Conservation (phyloP, 2,113 vertebrate genomes). For the Microtus richardsoni region DNA sequence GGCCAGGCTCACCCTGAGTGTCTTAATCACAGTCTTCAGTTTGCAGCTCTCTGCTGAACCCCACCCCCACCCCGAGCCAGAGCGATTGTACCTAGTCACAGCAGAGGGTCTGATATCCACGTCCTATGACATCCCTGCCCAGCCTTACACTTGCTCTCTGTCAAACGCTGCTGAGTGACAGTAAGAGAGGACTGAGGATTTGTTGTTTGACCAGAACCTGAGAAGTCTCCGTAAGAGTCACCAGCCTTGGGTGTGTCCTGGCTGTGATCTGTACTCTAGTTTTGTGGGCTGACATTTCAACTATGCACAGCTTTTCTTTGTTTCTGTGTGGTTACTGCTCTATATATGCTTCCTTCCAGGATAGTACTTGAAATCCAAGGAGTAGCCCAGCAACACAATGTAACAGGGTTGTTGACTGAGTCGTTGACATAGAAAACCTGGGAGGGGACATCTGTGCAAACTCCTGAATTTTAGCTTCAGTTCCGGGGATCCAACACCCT, state of each 20-base stretch:
- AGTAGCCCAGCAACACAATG: background rate
- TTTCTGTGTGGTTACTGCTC: background rate
- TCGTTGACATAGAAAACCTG: background rate
- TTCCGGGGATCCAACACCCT: background rate
- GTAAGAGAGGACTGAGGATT: background rate
- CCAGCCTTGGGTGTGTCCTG: background rate
- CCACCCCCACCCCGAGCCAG: background rate
- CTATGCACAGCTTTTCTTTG: background rate
- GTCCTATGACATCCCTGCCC: background rate
- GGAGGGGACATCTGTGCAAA: background rate
- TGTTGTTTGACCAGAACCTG: background rate
- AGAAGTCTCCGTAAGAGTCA: background rate
- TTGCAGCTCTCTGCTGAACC: background rate
- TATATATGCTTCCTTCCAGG: background rate
- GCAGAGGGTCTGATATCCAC: background rate
- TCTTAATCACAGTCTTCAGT: background rate
- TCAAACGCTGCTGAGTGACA: background rate
- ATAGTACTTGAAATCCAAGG: background rate
- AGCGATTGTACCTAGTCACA: background rate
- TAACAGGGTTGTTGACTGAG: background rate
- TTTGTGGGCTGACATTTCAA: background rate
- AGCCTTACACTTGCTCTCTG: background rate
- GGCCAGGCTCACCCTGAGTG: background rate
- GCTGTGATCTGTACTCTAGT: background rate
- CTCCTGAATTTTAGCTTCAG: background rate